Conservation (phyloP, 1,140 invertebrate species). For the Thalassaphorura encarpata region DNA sequence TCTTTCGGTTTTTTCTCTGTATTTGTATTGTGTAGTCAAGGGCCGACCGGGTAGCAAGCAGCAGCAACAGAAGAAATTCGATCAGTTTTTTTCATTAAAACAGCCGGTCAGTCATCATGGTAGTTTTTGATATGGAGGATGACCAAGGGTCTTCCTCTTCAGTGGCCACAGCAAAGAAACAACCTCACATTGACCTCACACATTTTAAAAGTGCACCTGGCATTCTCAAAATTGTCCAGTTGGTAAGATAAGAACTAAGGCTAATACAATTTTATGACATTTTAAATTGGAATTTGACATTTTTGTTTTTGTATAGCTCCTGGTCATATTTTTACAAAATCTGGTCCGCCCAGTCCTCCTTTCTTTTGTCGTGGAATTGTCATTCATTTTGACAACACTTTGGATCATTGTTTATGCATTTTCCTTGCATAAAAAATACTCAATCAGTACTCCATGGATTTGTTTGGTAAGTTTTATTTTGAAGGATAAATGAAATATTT, state of each 20-base stretch:
- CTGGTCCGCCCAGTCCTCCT: not conserved
- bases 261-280: no score
- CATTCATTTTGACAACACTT: constrained; percentile 69
- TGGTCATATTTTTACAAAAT: not conserved
- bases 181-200: not conserved
- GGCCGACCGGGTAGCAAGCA: no score
- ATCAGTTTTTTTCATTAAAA: no score
- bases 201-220: constrained; percentile 44
- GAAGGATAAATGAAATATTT: not conserved
- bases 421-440: constrained; percentile 64
- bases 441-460: constrained; percentile 49
- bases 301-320: not conserved
- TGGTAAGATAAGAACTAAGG: no score
- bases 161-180: not conserved
- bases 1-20: no score
- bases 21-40: no score
- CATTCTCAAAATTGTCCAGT: constrained; percentile 42
- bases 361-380: constrained; percentile 36
- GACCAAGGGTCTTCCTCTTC: no score
- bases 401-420: constrained; percentile 70
- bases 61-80: no score
- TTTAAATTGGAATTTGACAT: not conserved
- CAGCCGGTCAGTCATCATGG: no score
- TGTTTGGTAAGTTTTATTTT: not conserved
- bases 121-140: no score